Conservation (phyloP, 2,113 vertebrate species). For the Zeus faber region DNA sequence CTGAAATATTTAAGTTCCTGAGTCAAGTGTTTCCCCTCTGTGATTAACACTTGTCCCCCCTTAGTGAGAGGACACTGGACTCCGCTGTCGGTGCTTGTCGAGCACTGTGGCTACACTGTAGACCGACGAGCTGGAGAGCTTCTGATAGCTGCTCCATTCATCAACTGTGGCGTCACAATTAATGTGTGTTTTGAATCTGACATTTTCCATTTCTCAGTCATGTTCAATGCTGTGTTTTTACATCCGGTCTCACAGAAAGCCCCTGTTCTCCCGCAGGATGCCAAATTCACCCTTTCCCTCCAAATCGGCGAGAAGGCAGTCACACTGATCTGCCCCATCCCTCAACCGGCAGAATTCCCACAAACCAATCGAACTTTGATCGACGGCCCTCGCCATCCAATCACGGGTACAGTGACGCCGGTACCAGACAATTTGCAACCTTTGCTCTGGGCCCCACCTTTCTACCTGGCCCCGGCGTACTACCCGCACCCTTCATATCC, state of each 20-base stretch:
- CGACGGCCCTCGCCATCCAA: background rate
- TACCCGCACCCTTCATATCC: slow-evolving; percentile 51
- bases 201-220: background rate
- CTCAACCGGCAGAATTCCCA: background rate
- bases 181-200: background rate
- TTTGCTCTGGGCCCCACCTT: slow-evolving; percentile 42
- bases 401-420: background rate
- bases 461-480: slow-evolving; percentile 56
- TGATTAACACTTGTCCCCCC: background rate
- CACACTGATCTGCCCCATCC: slow-evolving; percentile 42
- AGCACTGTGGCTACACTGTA: slow-evolving; percentile 53
- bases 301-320: slow-evolving; percentile 25
- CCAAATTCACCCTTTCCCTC: slow-evolving; percentile 42
- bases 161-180: slow-evolving; percentile 46
- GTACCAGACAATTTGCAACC: background rate
- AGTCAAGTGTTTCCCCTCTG: no score
- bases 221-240: background rate
- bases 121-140: slow-evolving; percentile 15
- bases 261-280: slow-evolving; percentile 37
- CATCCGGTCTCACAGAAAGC: background rate
- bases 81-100: slow-evolving; percentile 23
- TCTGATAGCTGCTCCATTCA: slow-evolving; percentile 29
- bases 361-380: slow-evolving; percentile 1
- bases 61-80: slow-evolving; percentile 60
- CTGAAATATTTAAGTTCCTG: no score